Percentiles rank a stretch among this genome's conserved stretches.
Evolutionary conservation across 2,797 vertebrate species (phyloP).

Genomic region (Chelon auratus): DNA sequence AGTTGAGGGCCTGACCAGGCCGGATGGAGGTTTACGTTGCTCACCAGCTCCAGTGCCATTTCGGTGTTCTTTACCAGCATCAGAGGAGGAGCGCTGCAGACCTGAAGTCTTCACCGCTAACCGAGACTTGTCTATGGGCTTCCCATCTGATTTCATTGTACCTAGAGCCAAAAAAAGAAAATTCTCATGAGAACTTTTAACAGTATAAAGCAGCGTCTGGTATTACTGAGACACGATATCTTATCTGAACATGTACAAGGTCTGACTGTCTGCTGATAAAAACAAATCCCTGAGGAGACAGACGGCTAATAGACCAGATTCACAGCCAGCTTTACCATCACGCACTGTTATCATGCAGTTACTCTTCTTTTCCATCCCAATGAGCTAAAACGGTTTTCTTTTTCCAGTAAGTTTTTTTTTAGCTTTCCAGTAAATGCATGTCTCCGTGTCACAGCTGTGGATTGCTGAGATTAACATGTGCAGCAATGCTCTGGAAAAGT

Average conservation of each 20-base stretch:
- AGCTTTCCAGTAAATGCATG: slow-evolving; percentile 64
- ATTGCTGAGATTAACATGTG: slow-evolving; percentile 51
- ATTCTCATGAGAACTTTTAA: slow-evolving; percentile 38
- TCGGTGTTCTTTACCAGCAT: slow-evolving; percentile 90
- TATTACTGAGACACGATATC: slow-evolving; percentile 57
- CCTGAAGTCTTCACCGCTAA: slow-evolving; percentile 89
- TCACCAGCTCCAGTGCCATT: slow-evolving; percentile 77
- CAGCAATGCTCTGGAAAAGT: slow-evolving; percentile 68
- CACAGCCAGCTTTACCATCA: slow-evolving; percentile 36
- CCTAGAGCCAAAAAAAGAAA: slow-evolving; percentile 47
- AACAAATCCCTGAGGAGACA: slow-evolving; percentile 47
- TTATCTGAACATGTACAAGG: slow-evolving; percentile 72
- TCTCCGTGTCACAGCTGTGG: slow-evolving; percentile 60
- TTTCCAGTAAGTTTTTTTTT: slow-evolving; percentile 25
- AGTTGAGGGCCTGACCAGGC: slow-evolving; percentile 89
- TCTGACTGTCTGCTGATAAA: slow-evolving; percentile 71
- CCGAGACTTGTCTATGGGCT: slow-evolving; percentile 89
- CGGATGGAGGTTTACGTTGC: slow-evolving; percentile 93
- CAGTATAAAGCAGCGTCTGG: slow-evolving; percentile 8
- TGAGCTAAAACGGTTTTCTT: slow-evolving; percentile 61
- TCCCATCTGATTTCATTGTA: slow-evolving; percentile 72
- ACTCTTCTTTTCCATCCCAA: slow-evolving; percentile 79
- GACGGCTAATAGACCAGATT: slow-evolving; percentile 46
- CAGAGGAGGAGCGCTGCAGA: slow-evolving; percentile 94
- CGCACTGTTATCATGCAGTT: slow-evolving; percentile 67